Evolutionary conservation across 2,888 invertebrate species (phyloP), one percentile per base, ranked within the genome.

Genomic region (Caradrina kadenii): DNA sequence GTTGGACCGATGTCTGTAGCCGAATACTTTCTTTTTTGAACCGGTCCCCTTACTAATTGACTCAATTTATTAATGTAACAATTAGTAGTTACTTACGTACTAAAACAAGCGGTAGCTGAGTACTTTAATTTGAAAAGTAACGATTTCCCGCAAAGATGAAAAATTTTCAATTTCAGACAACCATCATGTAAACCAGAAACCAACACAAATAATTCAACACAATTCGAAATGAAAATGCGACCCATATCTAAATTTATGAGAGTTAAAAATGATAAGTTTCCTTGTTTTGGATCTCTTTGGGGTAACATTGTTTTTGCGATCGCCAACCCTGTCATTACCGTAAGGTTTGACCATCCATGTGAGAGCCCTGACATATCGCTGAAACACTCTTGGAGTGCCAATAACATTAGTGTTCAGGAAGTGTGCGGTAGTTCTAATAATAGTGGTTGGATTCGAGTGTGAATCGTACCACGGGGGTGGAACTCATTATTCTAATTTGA

Each of bases 351-450:
- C 92, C 89, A 91, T 70, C 88, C 67, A 76, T 75, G 64, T 52
- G 63, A 86, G 92, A 91, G 75, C 90, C 78, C 71, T 80, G 77
- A 81, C 81, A 80, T 79, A 82, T 75, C 80, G 75, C 60, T 54
- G 60, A 55, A 77, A 79, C 66, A 78, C 84, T 84, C 83, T 82
- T 86, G 77, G 64, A 76, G 72, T 82, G 82, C 86, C 84, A 82
- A 84, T 84, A 85, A 85, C 84, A 86, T 88, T 88, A 88, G 86
- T 79, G 84, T 84, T 79, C 79, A 87, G 87, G 89, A 88, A 89
- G 85, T 88, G 87, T 86, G 86, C 87, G 91, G 88, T 83, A 85
- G 93, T 80, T 92, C 93, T 88, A 80, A 85, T 84, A 88, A 90
- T 83, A 89, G 80, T 92, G 92, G 93, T 86, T 82, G 84, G 64